Evolutionary conservation across 92 coral and sea anemone species (phyloP).

Genomic region (Isaurus tuberculatus): DNA sequence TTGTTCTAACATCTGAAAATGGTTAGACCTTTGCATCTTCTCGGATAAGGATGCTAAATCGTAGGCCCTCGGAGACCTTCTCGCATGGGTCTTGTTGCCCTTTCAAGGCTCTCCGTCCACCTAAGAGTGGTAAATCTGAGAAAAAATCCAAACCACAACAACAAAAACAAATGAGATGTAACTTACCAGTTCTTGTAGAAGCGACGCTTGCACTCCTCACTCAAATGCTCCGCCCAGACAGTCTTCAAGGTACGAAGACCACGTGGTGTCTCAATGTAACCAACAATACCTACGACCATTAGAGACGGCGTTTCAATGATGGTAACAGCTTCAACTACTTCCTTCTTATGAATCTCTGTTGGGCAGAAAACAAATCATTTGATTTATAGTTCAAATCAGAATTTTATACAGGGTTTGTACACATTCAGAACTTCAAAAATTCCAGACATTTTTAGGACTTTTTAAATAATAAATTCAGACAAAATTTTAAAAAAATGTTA

Average conservation of each 20-base stretch:
- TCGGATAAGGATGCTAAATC: too few species aligned
- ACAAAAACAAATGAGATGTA: neutral
- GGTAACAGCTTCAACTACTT: conserved; percentile 97
- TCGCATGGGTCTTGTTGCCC: too few species aligned
- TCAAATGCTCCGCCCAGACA: conserved; percentile 99
- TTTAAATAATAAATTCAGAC: too few species aligned
- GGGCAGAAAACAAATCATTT: neutral
- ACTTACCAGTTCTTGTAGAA: conserved; percentile 99
- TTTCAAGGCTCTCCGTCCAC: too few species aligned
- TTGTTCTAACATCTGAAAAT: too few species aligned
- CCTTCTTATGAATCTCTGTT: conserved; percentile 98
- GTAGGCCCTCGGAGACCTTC: too few species aligned
- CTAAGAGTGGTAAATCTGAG: too few species aligned
- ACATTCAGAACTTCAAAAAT: too few species aligned
- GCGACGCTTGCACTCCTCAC: conserved; percentile 98
- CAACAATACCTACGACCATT: conserved; percentile 99
- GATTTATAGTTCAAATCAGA: neutral
- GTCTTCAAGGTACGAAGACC: conserved; percentile 95
- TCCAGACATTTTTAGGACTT: too few species aligned
- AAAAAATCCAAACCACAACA: too few species aligned
- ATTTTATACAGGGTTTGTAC: neutral
- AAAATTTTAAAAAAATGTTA: too few species aligned
- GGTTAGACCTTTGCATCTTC: too few species aligned
- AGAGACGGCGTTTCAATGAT: conserved; percentile 98
- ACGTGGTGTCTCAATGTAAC: conserved; percentile 97